Percentiles rank a stretch among this genome's conserved stretches.
Conservation (phyloP, 2,113 vertebrate species). For the Vulpes lagopus region DNA sequence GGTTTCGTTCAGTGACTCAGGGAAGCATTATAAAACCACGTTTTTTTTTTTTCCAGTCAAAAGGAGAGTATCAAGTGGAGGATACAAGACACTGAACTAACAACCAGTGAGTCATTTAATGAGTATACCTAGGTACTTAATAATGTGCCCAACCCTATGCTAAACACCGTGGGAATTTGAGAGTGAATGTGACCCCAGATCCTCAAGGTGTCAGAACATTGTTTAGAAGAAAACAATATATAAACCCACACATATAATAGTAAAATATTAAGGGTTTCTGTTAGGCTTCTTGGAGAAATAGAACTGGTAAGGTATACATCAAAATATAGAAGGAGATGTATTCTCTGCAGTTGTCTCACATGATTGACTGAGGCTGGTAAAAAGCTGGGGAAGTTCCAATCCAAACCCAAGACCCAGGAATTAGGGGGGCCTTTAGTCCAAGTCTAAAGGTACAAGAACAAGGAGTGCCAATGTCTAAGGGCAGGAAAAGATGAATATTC, state of each 20-base stretch:
- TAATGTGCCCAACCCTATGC: not conserved
- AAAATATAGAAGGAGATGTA: not conserved
- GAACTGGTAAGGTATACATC: not conserved
- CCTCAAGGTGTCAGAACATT: not conserved
- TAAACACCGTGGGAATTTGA: not conserved
- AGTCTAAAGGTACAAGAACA: not conserved
- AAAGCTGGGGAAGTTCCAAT: not conserved
- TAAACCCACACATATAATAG: conserved; percentile 2
- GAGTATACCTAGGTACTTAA: not conserved
- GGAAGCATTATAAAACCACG: not conserved
- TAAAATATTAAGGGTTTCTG: not conserved
- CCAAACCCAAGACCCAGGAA: not conserved
- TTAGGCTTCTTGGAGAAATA: not conserved
- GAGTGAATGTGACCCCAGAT: not conserved
- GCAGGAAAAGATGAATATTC: not conserved
- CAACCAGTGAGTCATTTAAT: conserved; percentile 27
- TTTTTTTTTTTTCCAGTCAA: not conserved
- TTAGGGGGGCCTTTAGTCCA: not conserved
- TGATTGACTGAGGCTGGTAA: not conserved
- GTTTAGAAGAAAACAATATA: not conserved
- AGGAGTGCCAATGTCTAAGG: not conserved
- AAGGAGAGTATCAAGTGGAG: conserved; percentile 30
- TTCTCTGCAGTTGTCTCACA: not conserved
- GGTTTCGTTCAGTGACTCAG: conserved; percentile 35
- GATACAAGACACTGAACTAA: conserved; percentile 21